Percentiles rank a stretch among this genome's conserved stretches.
phyloP scores from a whole-genome alignment of 2,113 vertebrate species.

The Turnix velox region DNA sequence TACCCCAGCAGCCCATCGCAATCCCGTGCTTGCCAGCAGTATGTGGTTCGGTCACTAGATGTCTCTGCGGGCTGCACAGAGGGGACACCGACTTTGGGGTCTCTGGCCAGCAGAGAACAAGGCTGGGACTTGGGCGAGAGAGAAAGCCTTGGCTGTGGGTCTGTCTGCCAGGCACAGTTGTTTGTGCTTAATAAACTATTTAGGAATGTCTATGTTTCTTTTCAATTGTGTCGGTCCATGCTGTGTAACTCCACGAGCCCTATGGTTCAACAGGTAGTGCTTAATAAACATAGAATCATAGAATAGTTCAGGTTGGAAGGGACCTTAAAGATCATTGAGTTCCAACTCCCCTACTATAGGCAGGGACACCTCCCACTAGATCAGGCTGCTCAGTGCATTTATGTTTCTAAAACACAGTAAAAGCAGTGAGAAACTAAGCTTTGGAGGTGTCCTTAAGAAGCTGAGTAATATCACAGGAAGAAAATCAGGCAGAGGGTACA shows the following conservation, averaged over 20 bases:
- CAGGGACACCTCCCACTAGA: too few species aligned
- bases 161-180: background rate
- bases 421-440: background rate
- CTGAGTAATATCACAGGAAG: background rate
- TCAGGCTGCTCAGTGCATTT: too few species aligned
- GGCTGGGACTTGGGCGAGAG: background rate
- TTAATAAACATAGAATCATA: background rate
- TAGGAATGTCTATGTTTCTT: background rate
- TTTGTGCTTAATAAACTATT: background rate
- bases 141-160: background rate
- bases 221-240: fast-evolving
- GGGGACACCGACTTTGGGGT: background rate
- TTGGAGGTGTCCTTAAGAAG: background rate
- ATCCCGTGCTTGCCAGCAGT: background rate
- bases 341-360: too few species aligned
- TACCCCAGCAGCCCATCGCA: background rate
- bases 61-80: background rate
- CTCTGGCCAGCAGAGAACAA: background rate
- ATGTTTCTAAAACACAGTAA: background rate
- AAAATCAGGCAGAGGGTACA: background rate
- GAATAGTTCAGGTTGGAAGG: too few species aligned
- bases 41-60: background rate
- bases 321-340: too few species aligned
- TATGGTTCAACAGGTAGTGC: background rate
- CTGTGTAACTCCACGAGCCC: fast-evolving